These are phyloP conservation scores for Acrobasis suavella DNA, from an alignment of 2,888 invertebrate genomes.

Conservation along the genomic window DNA sequence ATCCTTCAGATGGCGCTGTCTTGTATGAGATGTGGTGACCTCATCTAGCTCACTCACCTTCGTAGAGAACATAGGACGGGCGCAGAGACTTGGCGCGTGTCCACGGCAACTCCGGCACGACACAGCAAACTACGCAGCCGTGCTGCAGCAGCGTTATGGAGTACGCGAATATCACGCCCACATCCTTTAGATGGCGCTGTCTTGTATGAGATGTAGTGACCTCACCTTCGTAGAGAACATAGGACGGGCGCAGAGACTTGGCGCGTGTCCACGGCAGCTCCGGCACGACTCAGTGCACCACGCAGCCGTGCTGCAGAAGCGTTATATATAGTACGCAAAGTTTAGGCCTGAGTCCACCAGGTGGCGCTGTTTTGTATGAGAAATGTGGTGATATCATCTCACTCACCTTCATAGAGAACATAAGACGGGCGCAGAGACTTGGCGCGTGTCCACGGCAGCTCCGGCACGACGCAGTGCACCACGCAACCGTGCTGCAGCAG, in stretches of 20 bases:
- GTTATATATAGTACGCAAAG: slow-evolving; percentile 93
- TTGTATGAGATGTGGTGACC: too few species aligned
- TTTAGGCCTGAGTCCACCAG: slow-evolving; percentile 88
- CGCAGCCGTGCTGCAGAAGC: slow-evolving; percentile 90
- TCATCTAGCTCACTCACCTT: slow-evolving; percentile 56
- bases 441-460: slow-evolving; percentile 90
- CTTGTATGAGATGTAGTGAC: background rate
- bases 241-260: slow-evolving; percentile 88
- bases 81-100: slow-evolving; percentile 84
- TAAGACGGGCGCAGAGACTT: slow-evolving; percentile 71
- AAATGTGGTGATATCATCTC: too few species aligned
- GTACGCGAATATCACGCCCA: too few species aligned
- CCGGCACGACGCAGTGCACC: slow-evolving; percentile 91
- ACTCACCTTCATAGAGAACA: too few species aligned
- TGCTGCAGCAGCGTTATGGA: slow-evolving; percentile 84
- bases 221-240: slow-evolving; percentile 86
- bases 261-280: slow-evolving; percentile 91
- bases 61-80: slow-evolving; percentile 87
- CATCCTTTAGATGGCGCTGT: too few species aligned
- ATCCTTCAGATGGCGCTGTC: too few species aligned
- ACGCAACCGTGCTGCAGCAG: slow-evolving; percentile 92
- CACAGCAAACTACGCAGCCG: slow-evolving; percentile 91
- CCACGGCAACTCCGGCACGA: slow-evolving; percentile 91
- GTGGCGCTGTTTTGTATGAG: too few species aligned
- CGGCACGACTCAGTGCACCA: slow-evolving; percentile 91